These are phyloP conservation scores for Cherax destructor DNA, from an alignment of 1,140 invertebrate genomes.

Conservation along the genomic window DNA sequence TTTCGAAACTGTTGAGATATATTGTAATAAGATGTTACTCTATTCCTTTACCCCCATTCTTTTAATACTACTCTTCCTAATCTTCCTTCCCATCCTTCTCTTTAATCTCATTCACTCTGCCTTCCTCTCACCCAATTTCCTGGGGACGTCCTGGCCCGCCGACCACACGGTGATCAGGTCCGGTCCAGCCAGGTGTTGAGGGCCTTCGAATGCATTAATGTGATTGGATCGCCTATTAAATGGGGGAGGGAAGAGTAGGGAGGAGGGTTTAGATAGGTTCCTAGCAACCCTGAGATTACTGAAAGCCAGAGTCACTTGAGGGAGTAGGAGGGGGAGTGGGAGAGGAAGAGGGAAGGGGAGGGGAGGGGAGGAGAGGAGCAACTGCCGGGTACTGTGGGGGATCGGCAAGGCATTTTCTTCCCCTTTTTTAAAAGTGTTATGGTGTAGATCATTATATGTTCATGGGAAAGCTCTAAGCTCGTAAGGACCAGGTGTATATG, in stretches of 20 bases:
- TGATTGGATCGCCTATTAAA: constrained; percentile 8
- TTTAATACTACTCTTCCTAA: background rate
- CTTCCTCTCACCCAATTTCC: background rate
- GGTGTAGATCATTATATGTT: too few relatives aligned
- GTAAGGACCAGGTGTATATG: too few relatives aligned
- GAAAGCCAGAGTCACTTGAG: background rate
- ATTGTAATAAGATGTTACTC: too few relatives aligned
- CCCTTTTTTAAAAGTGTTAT: too few relatives aligned
- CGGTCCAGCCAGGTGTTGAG: background rate
- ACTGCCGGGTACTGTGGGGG: too few relatives aligned
- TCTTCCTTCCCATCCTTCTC: background rate
- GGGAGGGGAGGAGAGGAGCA: too few relatives aligned
- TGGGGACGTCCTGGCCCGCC: background rate
- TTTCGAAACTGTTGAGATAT: too few relatives aligned
- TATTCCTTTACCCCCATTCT: background rate
- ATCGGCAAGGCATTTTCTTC: too few relatives aligned
- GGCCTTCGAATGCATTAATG: constrained; percentile 11
- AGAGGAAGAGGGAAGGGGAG: too few relatives aligned
- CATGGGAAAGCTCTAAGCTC: too few relatives aligned
- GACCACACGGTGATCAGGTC: background rate
- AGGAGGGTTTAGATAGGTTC: background rate
- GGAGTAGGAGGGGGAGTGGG: too few relatives aligned
- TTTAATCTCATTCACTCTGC: background rate
- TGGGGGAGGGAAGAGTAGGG: background rate
- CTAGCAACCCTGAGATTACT: background rate